Conservation (phyloP, 2,797 vertebrate genomes). For the Enoplosus armatus region DNA sequence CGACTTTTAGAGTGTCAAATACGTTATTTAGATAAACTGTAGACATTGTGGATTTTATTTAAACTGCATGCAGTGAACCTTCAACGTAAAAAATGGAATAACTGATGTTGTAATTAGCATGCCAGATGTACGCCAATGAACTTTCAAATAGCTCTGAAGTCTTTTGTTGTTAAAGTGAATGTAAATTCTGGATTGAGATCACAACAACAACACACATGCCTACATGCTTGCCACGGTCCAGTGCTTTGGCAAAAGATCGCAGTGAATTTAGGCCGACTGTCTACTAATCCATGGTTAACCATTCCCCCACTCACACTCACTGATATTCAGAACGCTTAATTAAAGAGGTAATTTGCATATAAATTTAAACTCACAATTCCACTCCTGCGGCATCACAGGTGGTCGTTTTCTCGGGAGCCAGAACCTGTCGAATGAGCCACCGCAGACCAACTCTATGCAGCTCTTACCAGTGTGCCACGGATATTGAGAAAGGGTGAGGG, state of each 20-base stretch:
- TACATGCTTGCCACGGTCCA: conserved; percentile 18
- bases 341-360: conserved; percentile 77
- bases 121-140: conserved; percentile 17
- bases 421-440: conserved; percentile 21
- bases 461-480: not conserved
- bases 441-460: not conserved
- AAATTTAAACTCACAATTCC: conserved; percentile 67
- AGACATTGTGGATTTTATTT: conserved; percentile 20
- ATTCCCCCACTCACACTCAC: conserved; percentile 37
- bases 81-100: conserved; percentile 10
- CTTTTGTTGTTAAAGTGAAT: conserved; percentile 30
- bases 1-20: conserved; percentile 14
- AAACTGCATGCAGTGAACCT: conserved; percentile 7
- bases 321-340: conserved; percentile 66
- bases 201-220: conserved; percentile 31
- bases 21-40: conserved; percentile 39
- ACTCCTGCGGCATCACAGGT: conserved; percentile 54
- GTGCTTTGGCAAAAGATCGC: conserved; percentile 52
- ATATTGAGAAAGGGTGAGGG: conserved; percentile 44
- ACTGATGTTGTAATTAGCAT: conserved; percentile 37
- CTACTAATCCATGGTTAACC: conserved; percentile 59
- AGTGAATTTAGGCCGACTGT: conserved; percentile 37
- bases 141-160: conserved; percentile 7
- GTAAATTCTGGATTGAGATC: conserved; percentile 37
- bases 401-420: conserved; percentile 57